Evolutionary conservation across 2,113 vertebrate genomes (phyloP), one percentile per base, ranked within the genome.

Genomic region (Megaleporinus macrocephalus): DNA sequence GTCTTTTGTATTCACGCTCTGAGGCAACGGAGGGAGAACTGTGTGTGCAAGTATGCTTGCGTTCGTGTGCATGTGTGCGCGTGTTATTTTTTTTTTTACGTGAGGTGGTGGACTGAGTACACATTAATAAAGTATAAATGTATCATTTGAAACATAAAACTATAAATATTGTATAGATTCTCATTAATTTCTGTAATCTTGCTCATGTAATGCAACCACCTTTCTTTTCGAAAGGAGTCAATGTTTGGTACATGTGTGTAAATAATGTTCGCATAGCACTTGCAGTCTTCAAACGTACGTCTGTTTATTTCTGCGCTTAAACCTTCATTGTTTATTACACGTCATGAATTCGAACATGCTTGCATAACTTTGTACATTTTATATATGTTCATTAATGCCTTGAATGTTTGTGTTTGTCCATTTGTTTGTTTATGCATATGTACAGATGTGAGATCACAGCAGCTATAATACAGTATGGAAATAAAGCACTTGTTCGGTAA

Each of bases 391-490:
- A 93, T 97, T 95, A 96, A 92, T 94, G 95, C 92, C 89, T 93
- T 94, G 91, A 94, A 92, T 87, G 78, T 92, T 95, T 91, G 90
- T 92, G 91, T 90, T 91, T 92, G 91, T 92, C 96, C n/a, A 41
- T 95, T 94, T 95, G 92, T 93, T 93, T 95, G 95, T 95, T 96
- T 96, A 95, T 96, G 95, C 95, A 96, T 97, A 97, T 98, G 98
- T 99, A 98, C 96, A 99, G 97, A 97, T 97, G 96, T 97, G 96
- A 96, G 96, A 96, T 97, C 95, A 95, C 95, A 87, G 95, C 96
- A 96, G 95, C 95, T 97, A 94, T 95, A 96, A 91, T 98, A 97
- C 95, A 82, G 89, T 92, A 93, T 91, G 93, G 91, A 93, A 99
- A 99, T 99, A 99, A 99, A 99, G 96, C 96, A 98, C 96, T 98